A percentile compares a stretch with the other conserved stretches of the same genome.
Evolutionary conservation across 2,888 invertebrate species (phyloP).

Genomic region (Temnothorax rugatulus): DNA sequence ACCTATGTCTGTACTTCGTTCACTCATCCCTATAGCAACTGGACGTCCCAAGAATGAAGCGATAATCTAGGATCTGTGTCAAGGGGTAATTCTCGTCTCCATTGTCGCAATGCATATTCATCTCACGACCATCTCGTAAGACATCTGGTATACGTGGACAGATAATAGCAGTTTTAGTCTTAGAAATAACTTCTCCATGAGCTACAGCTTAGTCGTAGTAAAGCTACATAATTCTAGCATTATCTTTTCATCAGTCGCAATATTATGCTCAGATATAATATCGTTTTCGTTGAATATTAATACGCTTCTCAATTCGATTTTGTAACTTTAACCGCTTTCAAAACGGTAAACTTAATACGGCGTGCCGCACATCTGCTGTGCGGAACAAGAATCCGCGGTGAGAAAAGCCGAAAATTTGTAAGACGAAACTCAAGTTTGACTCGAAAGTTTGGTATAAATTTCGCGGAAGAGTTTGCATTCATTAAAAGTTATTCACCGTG

Average conservation of each 20-base stretch:
- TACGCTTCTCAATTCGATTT: background rate
- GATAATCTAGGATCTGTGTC: slow-evolving; percentile 46
- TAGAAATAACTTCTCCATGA: background rate
- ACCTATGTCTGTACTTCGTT: background rate
- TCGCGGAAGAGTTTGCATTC: background rate
- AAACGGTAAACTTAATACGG: slow-evolving; percentile 4
- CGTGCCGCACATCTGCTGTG: background rate
- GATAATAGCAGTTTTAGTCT: slow-evolving; percentile 19
- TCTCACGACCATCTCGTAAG: slow-evolving; percentile 35
- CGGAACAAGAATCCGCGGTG: background rate
- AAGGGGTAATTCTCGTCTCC: slow-evolving; percentile 36
- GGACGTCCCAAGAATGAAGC: slow-evolving; percentile 12
- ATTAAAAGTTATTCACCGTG: slow-evolving; percentile 27
- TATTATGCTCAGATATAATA: background rate
- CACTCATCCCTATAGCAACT: background rate
- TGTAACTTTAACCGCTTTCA: slow-evolving; percentile 25
- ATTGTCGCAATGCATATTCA: slow-evolving; percentile 47
- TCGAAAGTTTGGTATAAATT: slow-evolving; percentile 24
- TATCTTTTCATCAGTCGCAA: background rate
- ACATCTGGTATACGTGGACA: background rate
- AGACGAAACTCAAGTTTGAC: slow-evolving; percentile 14
- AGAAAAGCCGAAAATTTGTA: background rate
- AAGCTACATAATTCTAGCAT: background rate
- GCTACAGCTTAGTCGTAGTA: background rate
- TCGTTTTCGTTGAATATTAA: slow-evolving; percentile 11